Conservation (phyloP, 2,113 vertebrate species). For the Silurus asotus region DNA sequence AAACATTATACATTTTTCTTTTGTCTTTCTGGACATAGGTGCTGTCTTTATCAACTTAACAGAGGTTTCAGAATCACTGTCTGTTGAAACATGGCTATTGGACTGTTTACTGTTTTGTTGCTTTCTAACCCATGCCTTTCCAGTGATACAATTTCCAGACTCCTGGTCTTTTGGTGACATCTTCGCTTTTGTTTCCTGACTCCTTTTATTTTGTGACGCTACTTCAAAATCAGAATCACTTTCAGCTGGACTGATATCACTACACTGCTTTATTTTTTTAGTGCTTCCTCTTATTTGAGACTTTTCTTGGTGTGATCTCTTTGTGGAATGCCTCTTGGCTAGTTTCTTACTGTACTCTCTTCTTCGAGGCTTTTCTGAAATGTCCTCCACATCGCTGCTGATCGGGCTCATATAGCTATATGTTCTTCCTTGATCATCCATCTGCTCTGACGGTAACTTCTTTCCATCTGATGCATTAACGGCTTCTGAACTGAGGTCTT, state of each 20-base stretch:
- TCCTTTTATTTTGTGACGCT: neutral
- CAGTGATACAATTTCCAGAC: neutral
- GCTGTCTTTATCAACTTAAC: neutral
- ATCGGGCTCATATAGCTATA: constrained; percentile 25
- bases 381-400: neutral
- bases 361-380: neutral
- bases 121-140: neutral
- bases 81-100: neutral
- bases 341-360: neutral
- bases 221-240: neutral
- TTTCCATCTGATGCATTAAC: neutral
- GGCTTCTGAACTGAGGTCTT: neutral
- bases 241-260: neutral
- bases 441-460: neutral
- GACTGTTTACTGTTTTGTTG: neutral
- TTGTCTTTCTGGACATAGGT: neutral
- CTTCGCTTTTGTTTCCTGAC: neutral
- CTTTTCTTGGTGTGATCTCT: neutral
- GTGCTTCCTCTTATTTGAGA: neutral
- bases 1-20: neutral
- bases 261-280: neutral
- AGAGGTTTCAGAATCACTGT: neutral
- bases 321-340: neutral
- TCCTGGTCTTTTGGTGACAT: neutral
- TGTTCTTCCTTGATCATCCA: neutral